Evolutionary conservation across 2,888 invertebrate species (phyloP).

Genomic region (Orgyia antiqua): DNA sequence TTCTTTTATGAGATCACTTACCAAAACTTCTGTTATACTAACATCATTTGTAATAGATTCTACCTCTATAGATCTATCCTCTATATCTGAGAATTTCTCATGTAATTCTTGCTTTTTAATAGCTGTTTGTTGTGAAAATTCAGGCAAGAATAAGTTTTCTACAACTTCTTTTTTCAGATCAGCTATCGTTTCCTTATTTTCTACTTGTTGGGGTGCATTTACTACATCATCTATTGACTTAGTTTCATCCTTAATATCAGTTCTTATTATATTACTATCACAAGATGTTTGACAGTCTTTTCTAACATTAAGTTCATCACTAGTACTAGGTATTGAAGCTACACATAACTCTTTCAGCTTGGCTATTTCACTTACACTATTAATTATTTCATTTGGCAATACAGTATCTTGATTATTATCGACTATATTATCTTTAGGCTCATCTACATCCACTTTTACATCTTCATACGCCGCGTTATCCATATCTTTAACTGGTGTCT

Average conservation of each 20-base stretch:
- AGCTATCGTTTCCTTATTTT: conserved; percentile 27
- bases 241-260: conserved; percentile 59
- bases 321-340: conserved; percentile 64
- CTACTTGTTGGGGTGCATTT: conserved; percentile 31
- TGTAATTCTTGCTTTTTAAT: conserved; percentile 21
- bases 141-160: conserved; percentile 35
- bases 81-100: conserved; percentile 11
- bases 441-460: conserved; percentile 25
- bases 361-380: conserved; percentile 59
- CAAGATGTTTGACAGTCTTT: conserved; percentile 68
- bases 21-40: conserved; percentile 21
- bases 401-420: conserved; percentile 38
- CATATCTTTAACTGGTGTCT: conserved; percentile 60
- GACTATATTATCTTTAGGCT: conserved; percentile 26
- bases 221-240: conserved; percentile 65
- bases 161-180: conserved; percentile 21
- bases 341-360: conserved; percentile 63
- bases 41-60: conserved; percentile 10
- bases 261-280: conserved; percentile 64
- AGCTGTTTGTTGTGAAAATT: conserved; percentile 19
- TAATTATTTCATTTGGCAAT: conserved; percentile 62
- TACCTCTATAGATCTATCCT: conserved; percentile 8
- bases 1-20: conserved; percentile 28
- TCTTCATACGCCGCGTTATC: conserved; percentile 35
- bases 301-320: conserved; percentile 56